These are phyloP conservation scores for Leptoclinus maculatus DNA, from an alignment of 2,797 vertebrate genomes.

Conservation along the genomic window DNA sequence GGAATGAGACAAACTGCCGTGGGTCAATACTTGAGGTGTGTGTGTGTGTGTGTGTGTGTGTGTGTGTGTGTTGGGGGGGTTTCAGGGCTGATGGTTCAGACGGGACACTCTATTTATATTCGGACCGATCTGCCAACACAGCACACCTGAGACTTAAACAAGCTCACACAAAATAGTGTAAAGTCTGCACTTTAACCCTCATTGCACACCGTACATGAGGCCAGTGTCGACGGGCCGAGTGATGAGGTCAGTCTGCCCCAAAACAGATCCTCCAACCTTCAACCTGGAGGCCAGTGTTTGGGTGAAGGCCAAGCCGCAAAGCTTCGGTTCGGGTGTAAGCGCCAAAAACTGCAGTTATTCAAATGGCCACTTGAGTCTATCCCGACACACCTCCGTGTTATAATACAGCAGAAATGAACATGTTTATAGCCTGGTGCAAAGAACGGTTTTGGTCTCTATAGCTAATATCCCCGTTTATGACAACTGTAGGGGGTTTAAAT, in stretches of 20 bases:
- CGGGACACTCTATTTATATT: conserved; percentile 71
- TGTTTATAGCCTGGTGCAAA: background rate
- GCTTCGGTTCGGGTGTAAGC: background rate
- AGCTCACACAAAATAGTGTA: conserved; percentile 65
- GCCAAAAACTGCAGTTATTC: background rate
- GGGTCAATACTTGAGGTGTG: conserved; percentile 71
- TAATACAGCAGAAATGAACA: background rate
- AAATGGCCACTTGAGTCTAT: background rate
- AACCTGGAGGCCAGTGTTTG: background rate
- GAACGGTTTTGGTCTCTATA: background rate
- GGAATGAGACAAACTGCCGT: conserved; percentile 73
- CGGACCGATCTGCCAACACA: conserved; percentile 64
- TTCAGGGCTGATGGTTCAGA: conserved; percentile 57
- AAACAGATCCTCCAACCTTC: background rate
- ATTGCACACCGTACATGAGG: conserved; percentile 26
- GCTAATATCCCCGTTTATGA: no score
- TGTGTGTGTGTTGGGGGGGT: background rate
- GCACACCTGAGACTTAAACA: conserved; percentile 73
- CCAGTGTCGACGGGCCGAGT: conserved; percentile 18
- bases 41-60: background rate
- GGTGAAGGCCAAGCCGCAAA: background rate
- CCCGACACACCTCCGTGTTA: background rate
- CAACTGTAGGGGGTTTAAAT: background rate
- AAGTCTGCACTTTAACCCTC: conserved; percentile 69
- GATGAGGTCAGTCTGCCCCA: conserved; percentile 39